Conservation (phyloP, 2,888 invertebrate species). For the Rhabditoides inermis region DNA sequence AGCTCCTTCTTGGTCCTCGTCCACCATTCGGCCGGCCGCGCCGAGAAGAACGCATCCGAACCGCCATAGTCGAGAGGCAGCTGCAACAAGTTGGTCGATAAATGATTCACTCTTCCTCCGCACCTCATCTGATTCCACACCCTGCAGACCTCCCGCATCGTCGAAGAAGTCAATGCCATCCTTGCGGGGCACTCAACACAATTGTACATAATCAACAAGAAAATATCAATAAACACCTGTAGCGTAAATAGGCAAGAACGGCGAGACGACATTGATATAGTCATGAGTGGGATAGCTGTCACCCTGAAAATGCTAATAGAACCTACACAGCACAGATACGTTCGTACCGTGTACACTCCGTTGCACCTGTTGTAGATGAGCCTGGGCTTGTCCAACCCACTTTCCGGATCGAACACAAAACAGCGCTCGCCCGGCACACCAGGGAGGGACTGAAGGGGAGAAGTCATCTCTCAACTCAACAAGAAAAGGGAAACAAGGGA, state of each 20-base stretch:
- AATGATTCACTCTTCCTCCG: not conserved
- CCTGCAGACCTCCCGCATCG: slow-evolving; percentile 22
- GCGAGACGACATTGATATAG: slow-evolving; percentile 30
- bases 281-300: slow-evolving; percentile 24
- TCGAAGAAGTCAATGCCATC: slow-evolving; percentile 13
- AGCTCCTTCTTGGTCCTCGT: slow-evolving; percentile 16
- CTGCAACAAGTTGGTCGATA: slow-evolving; percentile 7
- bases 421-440: slow-evolving; percentile 1
- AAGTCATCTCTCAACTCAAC: no score
- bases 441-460: no score
- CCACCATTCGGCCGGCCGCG: slow-evolving; percentile 26
- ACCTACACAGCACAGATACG: not conserved
- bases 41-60: slow-evolving; percentile 18
- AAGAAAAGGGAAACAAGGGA: no score
- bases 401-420: slow-evolving; percentile 2
- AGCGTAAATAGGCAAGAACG: slow-evolving; percentile 29
- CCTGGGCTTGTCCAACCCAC: not conserved
- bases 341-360: slow-evolving; percentile 29
- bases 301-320: slow-evolving; percentile 13
- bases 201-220: not conserved
- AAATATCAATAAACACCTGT: slow-evolving; percentile 6
- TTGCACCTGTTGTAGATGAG: slow-evolving; percentile 36
- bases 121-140: slow-evolving; percentile 16
- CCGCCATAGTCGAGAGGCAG: slow-evolving; percentile 46
- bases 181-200: slow-evolving; percentile 10